Evolutionary conservation across 2,797 vertebrate genomes (phyloP), one percentile per base, ranked within the genome.

Genomic region (Sternotherus odoratus): DNA sequence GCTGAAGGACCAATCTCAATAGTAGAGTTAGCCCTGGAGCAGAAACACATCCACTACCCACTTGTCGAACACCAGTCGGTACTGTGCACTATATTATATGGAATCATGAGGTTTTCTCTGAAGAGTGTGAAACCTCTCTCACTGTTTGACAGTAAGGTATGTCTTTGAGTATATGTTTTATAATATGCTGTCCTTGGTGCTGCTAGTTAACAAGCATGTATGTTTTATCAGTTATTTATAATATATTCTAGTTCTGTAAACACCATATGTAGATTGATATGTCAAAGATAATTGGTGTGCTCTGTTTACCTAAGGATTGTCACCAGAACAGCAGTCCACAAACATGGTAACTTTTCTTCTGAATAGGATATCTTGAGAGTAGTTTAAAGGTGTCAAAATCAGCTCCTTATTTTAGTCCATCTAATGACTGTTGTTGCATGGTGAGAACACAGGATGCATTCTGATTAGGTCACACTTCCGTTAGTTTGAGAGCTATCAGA

Each of bases 121-220:
- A 99, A 98, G 96, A 90, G 90, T 0, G 97, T 99, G 87, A 99
- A 99, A 97, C 99, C 99, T 0, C 99, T 99, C 46, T 96, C 98
- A 1, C 98, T 99, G 75, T 99, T 99, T 84, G 99, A 99, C 89
- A 99, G 98, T 97, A 99, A 99, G 99, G 99, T 99, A 94, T 66
- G 97, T 50, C 51, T 90, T 39, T 53, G 9, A 66, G 46, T 36
- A 1, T 11, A 8, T 33, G 0, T 6, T 21, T 36, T 19, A 57
- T 4, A 33, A 4, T 33, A 51, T 74, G 4, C 56, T 56, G 0
- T 24, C 49, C 12, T 77, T 88, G 51, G 12, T 83, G 28, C 12
- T n/a, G 51, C 5, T 36, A 2, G 17, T 49, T 54, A 1, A 19
- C 21, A 10, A 12, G 1, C 2, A 48, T 13, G 6, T 26, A 36